Percentiles rank a stretch among this genome's conserved stretches.
Evolutionary conservation across 2,113 vertebrate species (phyloP).

Genomic region (Microcebus lehilahytsara): DNA sequence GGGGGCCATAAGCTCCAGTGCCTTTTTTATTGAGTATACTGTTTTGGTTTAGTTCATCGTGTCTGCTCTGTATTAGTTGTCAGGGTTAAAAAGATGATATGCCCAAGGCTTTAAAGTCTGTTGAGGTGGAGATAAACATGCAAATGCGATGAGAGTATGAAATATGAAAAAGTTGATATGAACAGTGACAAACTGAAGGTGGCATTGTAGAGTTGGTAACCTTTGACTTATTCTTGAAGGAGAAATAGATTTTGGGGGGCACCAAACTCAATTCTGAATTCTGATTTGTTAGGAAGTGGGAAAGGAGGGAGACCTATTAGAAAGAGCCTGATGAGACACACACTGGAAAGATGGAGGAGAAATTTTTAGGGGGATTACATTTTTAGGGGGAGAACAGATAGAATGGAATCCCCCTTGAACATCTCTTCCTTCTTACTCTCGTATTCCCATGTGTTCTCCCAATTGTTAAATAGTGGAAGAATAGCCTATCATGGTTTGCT

Average conservation of each 20-base stretch:
- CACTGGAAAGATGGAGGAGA: background rate
- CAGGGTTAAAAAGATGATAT: background rate
- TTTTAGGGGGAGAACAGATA: background rate
- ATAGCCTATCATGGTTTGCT: background rate
- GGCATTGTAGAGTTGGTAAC: background rate
- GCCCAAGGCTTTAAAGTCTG: background rate
- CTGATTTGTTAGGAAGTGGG: background rate
- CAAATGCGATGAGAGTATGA: background rate
- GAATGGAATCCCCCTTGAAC: background rate
- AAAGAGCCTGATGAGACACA: background rate
- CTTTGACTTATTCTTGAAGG: constrained; percentile 6
- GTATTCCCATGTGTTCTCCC: background rate
- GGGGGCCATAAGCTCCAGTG: background rate
- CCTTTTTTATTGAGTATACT: background rate
- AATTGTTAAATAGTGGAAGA: background rate
- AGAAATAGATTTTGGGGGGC: background rate
- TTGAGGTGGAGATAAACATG: background rate
- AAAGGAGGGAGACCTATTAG: background rate
- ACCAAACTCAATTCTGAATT: constrained; percentile 13
- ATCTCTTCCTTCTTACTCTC: background rate
- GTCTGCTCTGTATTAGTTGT: background rate
- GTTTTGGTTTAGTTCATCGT: background rate
- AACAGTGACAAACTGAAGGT: background rate
- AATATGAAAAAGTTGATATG: background rate
- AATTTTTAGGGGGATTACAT: background rate